These are phyloP conservation scores for Psophia crepitans DNA, from an alignment of 2,113 vertebrate genomes.

Conservation along the genomic window DNA sequence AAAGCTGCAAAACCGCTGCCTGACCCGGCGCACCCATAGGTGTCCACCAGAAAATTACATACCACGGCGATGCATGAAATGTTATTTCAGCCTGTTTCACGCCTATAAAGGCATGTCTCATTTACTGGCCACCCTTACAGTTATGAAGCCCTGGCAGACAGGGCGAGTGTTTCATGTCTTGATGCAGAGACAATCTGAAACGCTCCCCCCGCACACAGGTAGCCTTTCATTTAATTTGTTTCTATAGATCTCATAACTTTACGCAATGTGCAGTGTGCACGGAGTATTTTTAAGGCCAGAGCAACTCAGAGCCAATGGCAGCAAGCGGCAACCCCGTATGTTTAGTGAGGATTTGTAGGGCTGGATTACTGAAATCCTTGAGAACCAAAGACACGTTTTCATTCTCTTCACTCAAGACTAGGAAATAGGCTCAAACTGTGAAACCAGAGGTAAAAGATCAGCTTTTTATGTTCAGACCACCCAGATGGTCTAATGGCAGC, in stretches of 20 bases:
- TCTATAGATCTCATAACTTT: background rate
- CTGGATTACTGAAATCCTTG: background rate
- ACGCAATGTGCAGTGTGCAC: rapidly evolving
- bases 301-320: background rate
- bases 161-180: rapidly evolving
- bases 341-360: background rate
- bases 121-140: background rate
- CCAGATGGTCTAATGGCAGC: background rate
- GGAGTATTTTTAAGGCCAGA: background rate
- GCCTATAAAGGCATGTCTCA: background rate
- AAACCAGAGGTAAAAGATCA: background rate
- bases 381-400: background rate
- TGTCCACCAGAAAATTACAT: background rate
- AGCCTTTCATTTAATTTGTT: background rate
- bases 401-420: background rate
- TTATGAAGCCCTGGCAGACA: background rate
- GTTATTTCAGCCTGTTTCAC: background rate
- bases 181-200: background rate
- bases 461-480: background rate
- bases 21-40: background rate
- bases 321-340: background rate
- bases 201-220: background rate
- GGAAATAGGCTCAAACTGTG: background rate
- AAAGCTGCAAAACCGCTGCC: background rate
- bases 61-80: background rate